These are phyloP conservation scores for Philopedon plagiatum DNA, from an alignment of 2,888 invertebrate species.

Conservation along the genomic window DNA sequence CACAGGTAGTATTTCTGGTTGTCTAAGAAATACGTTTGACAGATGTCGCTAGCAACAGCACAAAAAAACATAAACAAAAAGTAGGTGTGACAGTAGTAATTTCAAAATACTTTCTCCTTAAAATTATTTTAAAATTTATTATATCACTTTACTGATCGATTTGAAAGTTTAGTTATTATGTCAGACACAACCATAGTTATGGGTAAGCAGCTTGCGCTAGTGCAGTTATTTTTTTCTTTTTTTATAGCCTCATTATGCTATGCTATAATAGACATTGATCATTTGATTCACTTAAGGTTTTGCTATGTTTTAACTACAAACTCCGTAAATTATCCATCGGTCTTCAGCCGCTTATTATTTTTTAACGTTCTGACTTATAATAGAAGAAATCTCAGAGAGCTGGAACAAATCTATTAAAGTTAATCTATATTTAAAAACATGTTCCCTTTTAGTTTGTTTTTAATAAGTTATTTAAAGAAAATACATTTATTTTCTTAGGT, in stretches of 20 bases:
- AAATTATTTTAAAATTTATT: slow-evolving; percentile 9
- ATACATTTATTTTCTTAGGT: slow-evolving; percentile 70
- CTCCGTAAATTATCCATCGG: no score
- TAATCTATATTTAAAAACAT: no score
- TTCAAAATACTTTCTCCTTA: slow-evolving; percentile 38
- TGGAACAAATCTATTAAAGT: no score
- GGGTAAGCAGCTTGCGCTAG: slow-evolving; percentile 51
- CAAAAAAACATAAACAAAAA: slow-evolving; percentile 61
- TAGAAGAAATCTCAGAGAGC: no score
- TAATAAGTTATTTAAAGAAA: no score
- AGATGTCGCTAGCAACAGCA: slow-evolving; percentile 47
- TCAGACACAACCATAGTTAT: slow-evolving; percentile 57
- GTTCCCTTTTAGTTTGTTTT: no score
- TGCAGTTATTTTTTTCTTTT: neutral
- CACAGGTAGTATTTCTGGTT: neutral
- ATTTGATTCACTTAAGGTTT: slow-evolving; percentile 5
- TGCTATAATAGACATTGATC: no score
- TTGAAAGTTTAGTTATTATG: slow-evolving; percentile 51
- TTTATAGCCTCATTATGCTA: neutral
- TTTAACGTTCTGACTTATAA: no score
- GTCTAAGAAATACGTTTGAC: neutral
- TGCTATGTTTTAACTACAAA: neutral
- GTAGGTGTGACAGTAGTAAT: slow-evolving; percentile 60
- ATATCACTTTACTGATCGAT: slow-evolving; percentile 41
- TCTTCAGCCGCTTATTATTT: no score